phyloP scores from a whole-genome alignment of 2,797 vertebrate species.

The Petrocephalus schoutedeni region DNA sequence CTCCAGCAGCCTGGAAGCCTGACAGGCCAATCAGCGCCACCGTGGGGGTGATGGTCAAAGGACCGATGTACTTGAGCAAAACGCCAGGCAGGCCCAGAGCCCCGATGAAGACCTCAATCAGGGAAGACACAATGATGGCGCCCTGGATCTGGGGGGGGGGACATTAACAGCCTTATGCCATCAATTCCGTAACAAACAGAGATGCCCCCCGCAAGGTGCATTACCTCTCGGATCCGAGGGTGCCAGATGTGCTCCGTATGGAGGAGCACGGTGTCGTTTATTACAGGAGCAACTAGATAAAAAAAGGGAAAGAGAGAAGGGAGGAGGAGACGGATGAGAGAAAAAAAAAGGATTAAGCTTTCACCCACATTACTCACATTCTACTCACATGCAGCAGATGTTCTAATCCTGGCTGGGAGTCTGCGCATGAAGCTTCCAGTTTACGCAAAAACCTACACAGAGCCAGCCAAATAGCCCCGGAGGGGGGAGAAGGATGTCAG shows the following conservation, averaged over 20 bases:
- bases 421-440: neutral
- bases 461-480: neutral
- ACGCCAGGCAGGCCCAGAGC: conserved; percentile 85
- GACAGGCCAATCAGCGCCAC: conserved; percentile 93
- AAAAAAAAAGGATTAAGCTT: neutral
- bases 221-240: conserved; percentile 93
- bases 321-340: neutral
- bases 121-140: conserved; percentile 91
- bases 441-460: neutral
- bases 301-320: conserved; percentile 33
- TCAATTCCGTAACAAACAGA: neutral
- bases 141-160: conserved; percentile 83
- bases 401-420: neutral
- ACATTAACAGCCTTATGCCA: neutral
- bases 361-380: neutral
- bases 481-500: neutral
- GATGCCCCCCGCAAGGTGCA: neutral
- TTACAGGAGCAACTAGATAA: conserved; percentile 59
- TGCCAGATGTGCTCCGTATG: conserved; percentile 94
- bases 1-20: conserved; percentile 94
- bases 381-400: neutral
- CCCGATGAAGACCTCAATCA: conserved; percentile 91
- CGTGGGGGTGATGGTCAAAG: conserved; percentile 92
- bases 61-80: conserved; percentile 87
- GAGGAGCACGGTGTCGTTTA: conserved; percentile 80